Evolutionary conservation across 1,140 invertebrate genomes (phyloP), one percentile per base, ranked within the genome.

Genomic region (Zaprionus tsacasi): DNA sequence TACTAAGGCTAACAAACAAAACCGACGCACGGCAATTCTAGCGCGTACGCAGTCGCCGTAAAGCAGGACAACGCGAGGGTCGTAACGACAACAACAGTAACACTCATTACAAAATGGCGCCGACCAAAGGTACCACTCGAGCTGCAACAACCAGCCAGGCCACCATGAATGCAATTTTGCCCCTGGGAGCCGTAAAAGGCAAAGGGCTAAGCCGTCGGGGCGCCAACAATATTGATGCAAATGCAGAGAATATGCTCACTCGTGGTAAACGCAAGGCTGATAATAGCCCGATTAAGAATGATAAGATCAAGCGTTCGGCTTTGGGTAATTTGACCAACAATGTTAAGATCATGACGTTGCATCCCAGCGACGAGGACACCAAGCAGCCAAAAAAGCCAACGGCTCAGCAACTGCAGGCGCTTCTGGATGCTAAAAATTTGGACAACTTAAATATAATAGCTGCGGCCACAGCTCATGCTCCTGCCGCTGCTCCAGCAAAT

Each of bases 261-360:
- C 85, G 91, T 52, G 83, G 78, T 6, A 93, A 93, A 60, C 90
- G 92, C 45, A 93, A 92, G 70, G 92, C 92, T 40, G 92, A 93
- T 13, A 72, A 88, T 21, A 93, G 92, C 61, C 92, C 92, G 12
- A 81, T 89, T 7, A 92, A 92, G n/a, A 92, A 92, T 69, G 92
- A 93, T 12, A 92, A 92, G 63, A 80, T 92, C 38, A 96, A 95
- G 76, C 92, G 95, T 76, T 94, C 94, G 43, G 95, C 94, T 1
- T 93, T 96, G 78, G 95, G 95, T 69, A 96, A 96, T 81, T 93
- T 96, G 27, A 96, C 95, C 7, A 96, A 96, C 93, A 95, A 92
- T 66, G 81, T 91, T 6, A 92, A 91, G 76, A 70, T 79, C 61
- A 83, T 86, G 75, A 85, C 76, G 48, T 56, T 85, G 75, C 81